Conservation (phyloP, 2,113 vertebrate genomes). For the Alosa alosa region DNA sequence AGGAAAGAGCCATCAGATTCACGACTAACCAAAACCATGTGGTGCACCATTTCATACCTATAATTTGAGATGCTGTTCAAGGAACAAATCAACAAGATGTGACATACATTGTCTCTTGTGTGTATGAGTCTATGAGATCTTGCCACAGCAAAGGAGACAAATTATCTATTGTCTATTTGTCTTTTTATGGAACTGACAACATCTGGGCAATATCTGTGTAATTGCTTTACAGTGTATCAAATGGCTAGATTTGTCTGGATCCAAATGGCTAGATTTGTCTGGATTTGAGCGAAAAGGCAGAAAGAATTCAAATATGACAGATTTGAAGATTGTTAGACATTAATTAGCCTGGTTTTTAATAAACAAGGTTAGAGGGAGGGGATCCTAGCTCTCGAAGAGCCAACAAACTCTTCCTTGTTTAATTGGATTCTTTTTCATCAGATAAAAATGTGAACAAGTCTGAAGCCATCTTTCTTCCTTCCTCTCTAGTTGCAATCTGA, state of each 20-base stretch:
- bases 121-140: background rate
- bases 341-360: background rate
- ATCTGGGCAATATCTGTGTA: background rate
- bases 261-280: background rate
- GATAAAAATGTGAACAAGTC: conserved; percentile 3
- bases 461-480: background rate
- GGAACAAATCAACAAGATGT: background rate
- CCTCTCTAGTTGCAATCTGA: conserved; percentile 10
- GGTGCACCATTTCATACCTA: background rate
- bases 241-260: background rate
- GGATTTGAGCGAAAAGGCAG: background rate
- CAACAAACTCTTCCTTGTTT: background rate
- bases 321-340: background rate
- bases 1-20: background rate
- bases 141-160: background rate
- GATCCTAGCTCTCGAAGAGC: background rate
- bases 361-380: background rate
- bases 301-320: background rate
- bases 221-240: background rate
- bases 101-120: background rate
- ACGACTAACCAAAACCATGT: background rate
- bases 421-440: conserved; percentile 1
- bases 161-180: background rate
- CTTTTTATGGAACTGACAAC: background rate
- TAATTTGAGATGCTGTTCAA: background rate